A percentile compares a stretch with the other conserved stretches of the same genome.
Evolutionary conservation across 2,113 vertebrate species (phyloP).

Genomic region (Limanda limanda): DNA sequence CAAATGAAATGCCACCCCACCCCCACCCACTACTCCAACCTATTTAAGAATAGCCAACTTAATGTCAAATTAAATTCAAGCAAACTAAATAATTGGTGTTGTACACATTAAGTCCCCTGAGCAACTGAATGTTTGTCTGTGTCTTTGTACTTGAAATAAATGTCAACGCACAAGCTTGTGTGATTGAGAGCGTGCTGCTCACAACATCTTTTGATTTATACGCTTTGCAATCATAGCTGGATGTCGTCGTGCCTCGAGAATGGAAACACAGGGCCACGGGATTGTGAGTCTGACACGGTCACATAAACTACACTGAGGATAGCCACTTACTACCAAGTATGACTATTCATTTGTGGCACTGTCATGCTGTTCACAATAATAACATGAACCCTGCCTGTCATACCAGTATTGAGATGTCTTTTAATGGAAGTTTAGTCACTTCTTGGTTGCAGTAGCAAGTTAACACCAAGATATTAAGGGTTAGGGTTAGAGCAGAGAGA

Average conservation of each 20-base stretch:
- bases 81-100: neutral
- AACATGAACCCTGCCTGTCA: neutral
- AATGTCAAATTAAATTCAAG: neutral
- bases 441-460: neutral
- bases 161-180: conserved; percentile 2
- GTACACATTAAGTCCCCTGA: neutral
- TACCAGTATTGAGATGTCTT: neutral
- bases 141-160: conserved; percentile 1
- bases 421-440: neutral
- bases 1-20: neutral
- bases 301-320: conserved; percentile 3
- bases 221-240: conserved; percentile 29
- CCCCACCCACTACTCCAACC: conserved; percentile 13
- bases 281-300: conserved; percentile 9
- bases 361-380: neutral
- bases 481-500: no score
- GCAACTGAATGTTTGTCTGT: neutral
- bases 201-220: conserved; percentile 32
- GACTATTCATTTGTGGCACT: neutral
- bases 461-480: neutral
- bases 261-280: conserved; percentile 9
- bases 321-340: neutral
- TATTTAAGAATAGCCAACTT: conserved; percentile 34
- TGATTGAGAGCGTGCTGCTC: neutral
- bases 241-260: conserved; percentile 35